Evolutionary conservation across 2,797 vertebrate genomes (phyloP).

Genomic region (Xenops minutus): DNA sequence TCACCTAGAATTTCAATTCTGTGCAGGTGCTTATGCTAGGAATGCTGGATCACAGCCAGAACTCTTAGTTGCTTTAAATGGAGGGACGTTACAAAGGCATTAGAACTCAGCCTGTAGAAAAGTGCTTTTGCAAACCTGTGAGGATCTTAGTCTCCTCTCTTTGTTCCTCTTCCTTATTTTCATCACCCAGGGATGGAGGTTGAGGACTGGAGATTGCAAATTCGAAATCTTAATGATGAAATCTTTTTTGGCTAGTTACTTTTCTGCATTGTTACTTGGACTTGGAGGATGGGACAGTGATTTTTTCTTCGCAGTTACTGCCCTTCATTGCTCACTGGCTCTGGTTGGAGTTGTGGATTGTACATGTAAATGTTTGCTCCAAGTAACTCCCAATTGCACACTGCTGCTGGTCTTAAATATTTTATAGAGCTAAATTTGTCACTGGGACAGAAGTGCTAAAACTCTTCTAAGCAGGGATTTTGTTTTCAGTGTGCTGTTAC

Average conservation of each 20-base stretch:
- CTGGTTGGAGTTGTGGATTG: neutral
- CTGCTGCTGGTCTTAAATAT: neutral
- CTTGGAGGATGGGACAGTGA: neutral
- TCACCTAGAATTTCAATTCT: neutral
- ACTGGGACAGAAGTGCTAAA: neutral
- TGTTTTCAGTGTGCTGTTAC: neutral
- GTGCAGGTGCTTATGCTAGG: neutral
- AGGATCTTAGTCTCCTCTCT: neutral
- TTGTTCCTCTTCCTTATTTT: neutral
- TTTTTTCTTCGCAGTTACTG: neutral
- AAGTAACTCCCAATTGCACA: neutral
- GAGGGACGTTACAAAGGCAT: neutral
- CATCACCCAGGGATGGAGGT: neutral
- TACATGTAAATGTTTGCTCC: neutral
- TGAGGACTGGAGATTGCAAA: neutral
- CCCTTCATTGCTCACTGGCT: neutral
- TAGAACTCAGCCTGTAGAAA: neutral
- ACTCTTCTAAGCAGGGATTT: neutral
- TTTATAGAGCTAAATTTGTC: neutral
- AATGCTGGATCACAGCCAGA: neutral
- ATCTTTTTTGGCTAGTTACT: neutral
- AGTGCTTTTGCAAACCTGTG: neutral
- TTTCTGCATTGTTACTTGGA: neutral
- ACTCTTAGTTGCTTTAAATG: neutral
- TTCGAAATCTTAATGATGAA: rapidly evolving